Base-by-base conservation (phyloP, 2,888 invertebrate genomes). In the Andricus curvator region DNA sequence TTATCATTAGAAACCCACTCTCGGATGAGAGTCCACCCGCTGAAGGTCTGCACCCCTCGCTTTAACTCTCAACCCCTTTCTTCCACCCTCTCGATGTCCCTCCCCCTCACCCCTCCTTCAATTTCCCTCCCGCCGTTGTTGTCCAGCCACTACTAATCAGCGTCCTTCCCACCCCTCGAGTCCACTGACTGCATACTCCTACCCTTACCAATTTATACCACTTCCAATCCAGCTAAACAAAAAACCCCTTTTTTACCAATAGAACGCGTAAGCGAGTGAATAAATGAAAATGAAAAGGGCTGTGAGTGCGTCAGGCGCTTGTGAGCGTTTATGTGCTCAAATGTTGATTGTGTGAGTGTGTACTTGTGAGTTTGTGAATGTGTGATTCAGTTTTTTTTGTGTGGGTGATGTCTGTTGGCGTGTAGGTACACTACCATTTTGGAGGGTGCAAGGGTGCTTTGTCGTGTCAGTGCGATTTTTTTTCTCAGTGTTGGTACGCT, bases 161-260 rank as follows among this genome's bases (percentile, higher is more conserved):
- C 78, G 78, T 56, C 56, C 56, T 56, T 74, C 56, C 33, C 80
- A 66, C 76, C 80, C 83, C 83, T 81, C 77, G 79, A 80, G 79
- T 80, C 80, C 64, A 44, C 77, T 64, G 78, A 78, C 78, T 78
- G 78, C 83, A 81, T 81, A 79, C 80, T 81, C 79, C 83, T 80
- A 81, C 83, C 83, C 82, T 83, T 82, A 81, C 83, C 81, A 81
- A 82, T 83, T 83, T 81, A 84, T 82, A 82, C 82, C 80, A 82
- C 80, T 81, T 88, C 85, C 86, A 88, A 87, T 88, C 85, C 84
- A 84, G 82, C 85, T 84, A 86, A 88, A 88, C 85, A 88, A 87
- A 87, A 85, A 86, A 84, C 80, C 84, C 80, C 80, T 83, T 85
- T 81, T 82, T 82, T 84, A 80, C 81, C 82, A 80, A 84, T 80